phyloP scores from a whole-genome alignment of 2,797 vertebrate genomes.

The Poecilia wingei region DNA sequence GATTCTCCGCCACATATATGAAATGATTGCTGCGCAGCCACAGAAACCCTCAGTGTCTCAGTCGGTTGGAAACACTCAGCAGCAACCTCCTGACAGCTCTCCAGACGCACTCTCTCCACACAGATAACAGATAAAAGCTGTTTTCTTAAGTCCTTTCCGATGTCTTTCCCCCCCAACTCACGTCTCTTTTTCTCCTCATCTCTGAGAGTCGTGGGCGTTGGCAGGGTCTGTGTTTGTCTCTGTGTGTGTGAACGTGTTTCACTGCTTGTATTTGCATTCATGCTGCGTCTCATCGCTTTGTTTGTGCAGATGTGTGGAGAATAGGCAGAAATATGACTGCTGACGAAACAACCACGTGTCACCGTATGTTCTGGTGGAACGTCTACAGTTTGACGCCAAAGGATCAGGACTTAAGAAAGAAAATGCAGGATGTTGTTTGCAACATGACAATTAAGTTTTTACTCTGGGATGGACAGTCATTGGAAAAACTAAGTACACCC shows the following conservation, averaged over 20 bases:
- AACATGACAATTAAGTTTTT: background rate
- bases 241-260: constrained; percentile 7
- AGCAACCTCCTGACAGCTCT: constrained; percentile 53
- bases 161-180: constrained; percentile 37
- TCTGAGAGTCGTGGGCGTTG: constrained; percentile 33
- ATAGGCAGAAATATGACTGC: constrained; percentile 25
- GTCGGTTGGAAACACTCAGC: constrained; percentile 44
- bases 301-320: constrained; percentile 26
- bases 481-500: background rate
- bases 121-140: constrained; percentile 63
- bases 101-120: constrained; percentile 31
- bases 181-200: constrained; percentile 11
- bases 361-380: background rate
- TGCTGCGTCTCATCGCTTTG: constrained; percentile 18
- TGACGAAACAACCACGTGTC: constrained; percentile 4
- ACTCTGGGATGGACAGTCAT: background rate
- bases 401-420: background rate
- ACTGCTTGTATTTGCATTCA: constrained; percentile 24
- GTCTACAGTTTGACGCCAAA: background rate
- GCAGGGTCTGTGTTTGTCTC: constrained; percentile 22
- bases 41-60: constrained; percentile 27
- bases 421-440: background rate
- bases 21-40: constrained; percentile 27
- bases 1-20: constrained; percentile 26
- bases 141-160: constrained; percentile 51